Base-by-base conservation (phyloP, 2,113 vertebrate genomes). In the Hymenochirus boettgeri region DNA sequence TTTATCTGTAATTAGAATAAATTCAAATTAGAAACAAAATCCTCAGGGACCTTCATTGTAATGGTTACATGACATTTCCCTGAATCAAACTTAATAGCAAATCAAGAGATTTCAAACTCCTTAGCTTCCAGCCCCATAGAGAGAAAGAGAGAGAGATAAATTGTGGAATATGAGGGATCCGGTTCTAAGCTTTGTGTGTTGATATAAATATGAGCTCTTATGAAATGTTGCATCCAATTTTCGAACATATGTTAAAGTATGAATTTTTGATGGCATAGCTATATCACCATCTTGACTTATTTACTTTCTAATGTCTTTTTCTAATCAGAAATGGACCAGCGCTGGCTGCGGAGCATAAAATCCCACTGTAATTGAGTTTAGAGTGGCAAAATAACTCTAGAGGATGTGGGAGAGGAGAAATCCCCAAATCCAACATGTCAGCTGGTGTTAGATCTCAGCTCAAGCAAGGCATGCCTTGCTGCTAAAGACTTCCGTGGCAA, bases 341-440 rank as follows among this genome's bases (percentile, higher is more conserved):
- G 81, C 77, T 83, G 77, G 76, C 80, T 70, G 55, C 80, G 80
- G 75, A 88, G 83, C 80, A 45, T 88, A 82, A 88, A 87, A 85
- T 82, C 77, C 75, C 70, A 64, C 83, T 84, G 80, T 88, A 89
- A 88, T 86, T 87, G 86, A 84, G 87, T 86, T 83, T 85, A 83
- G 86, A 91, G 87, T 84, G 84, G 83, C 83, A 80, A 83, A 85
- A 81, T 80, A 75, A 80, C 82, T 85, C 86, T 83, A 81, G 79
- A 87, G 88, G 86, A 82, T 80, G 88, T 42, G 80, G 91, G 93
- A 89, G 91, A 77, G 78, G 94, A 96, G 93, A 42, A 5, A 93
- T 84, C 80, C 89, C 90, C 73, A 80, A 88, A 96, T 93, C 89
- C 91, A 87, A 88, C 90, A 90, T 97, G 94, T 95, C 96, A 95